Conservation (phyloP, 2,113 vertebrate species). For the Nettapus auritus region DNA sequence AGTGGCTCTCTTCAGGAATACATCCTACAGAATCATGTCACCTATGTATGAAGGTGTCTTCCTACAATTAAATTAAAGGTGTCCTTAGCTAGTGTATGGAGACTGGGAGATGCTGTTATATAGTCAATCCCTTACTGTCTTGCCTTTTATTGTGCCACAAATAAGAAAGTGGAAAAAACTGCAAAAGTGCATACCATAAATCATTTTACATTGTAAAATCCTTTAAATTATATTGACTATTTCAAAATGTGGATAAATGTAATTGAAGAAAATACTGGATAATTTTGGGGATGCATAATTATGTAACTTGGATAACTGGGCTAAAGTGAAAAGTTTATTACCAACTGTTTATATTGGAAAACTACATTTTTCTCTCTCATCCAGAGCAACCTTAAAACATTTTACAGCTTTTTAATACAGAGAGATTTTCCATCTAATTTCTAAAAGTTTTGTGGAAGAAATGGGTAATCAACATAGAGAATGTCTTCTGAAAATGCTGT, state of each 20-base stretch:
- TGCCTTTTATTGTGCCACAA: not conserved
- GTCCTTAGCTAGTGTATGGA: not conserved
- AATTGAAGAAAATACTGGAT: not conserved
- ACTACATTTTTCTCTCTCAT: not conserved
- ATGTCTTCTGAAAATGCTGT: not conserved
- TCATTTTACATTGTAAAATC: not conserved
- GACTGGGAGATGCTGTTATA: not conserved
- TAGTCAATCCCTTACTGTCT: not conserved
- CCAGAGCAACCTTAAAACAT: not conserved
- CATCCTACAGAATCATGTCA: not conserved
- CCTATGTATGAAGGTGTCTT: not conserved
- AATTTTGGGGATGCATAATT: not conserved
- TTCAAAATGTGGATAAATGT: not conserved
- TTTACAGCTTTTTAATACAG: conserved; percentile 47
- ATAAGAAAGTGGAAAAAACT: not conserved
- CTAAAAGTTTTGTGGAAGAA: conserved; percentile 39
- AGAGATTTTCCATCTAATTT: conserved; percentile 35
- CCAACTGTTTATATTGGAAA: not conserved
- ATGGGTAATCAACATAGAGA: conserved; percentile 42
- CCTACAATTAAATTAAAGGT: not conserved
- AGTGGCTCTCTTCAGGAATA: not conserved
- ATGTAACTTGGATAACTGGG: not conserved
- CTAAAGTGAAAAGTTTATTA: conserved; percentile 9
- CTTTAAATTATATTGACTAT: not conserved
- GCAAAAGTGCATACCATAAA: not conserved